Evolutionary conservation across 2,888 invertebrate species (phyloP), one percentile per base, ranked within the genome.

Genomic region (Amiota minor): DNA sequence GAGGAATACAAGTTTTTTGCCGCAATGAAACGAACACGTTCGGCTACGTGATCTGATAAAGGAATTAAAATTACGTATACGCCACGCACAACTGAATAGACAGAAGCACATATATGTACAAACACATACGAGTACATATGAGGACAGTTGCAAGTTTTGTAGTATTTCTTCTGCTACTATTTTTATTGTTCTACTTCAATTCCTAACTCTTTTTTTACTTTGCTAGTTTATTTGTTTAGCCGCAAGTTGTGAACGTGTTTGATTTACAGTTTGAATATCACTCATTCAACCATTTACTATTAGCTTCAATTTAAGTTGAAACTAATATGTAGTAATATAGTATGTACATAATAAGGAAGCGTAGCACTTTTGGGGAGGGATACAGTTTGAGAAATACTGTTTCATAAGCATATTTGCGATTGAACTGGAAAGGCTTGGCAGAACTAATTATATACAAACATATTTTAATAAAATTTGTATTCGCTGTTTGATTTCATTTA

Each of bases 41-140:
- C 77, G 65, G 59, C 79, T 84, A 83, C 83, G 83, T 83, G 83
- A 82, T 82, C 83, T 80, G 83, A 83, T 83, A 82, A 35, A 77
- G 77, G 78, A 82, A 83, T 84, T 81, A 80, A 82, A 79, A 68
- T 20, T 68, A 35, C 53, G 53, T 68, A 68, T 47, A 65, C 47
- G 67, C 46, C 49, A 59, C 59, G 59, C 59, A 59, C 20, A 35
- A 59, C 59, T n/a, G 53, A n/a, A 50, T 50, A 50, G 53, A 35
- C 35, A 35, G 35, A 35, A 35, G 6, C 35, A 35, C 2, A 35
- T 16, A 62, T 12, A 2, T 4, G 18, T 18, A 12, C n/a, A 11
- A 11, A 62, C 10, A 20, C 23, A 62, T 12, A 65, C 65, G 10
- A 16, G 50, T 14, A 53, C 9, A 47, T 50, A 62, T 10, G 67